These are phyloP conservation scores for Zosterops hypoxanthus DNA, from an alignment of 2,113 vertebrate genomes.

Conservation along the genomic window DNA sequence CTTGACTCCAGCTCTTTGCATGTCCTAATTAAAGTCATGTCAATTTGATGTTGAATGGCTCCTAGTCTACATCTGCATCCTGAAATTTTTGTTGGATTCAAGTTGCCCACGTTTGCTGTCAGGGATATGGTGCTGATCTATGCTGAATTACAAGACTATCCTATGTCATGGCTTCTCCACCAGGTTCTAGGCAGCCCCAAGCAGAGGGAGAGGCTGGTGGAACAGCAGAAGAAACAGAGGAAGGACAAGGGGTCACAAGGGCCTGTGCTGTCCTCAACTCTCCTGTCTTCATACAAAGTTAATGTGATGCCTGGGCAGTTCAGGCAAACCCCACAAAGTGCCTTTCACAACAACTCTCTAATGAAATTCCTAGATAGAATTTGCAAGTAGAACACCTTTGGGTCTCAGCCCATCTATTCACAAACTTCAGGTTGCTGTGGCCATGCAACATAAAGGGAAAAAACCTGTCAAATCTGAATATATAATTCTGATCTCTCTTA, in stretches of 20 bases:
- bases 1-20: neutral
- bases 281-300: neutral
- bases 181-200: neutral
- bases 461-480: neutral
- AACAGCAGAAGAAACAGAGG: neutral
- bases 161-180: neutral
- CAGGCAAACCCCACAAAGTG: neutral
- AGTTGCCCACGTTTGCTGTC: rapidly evolving
- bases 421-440: neutral
- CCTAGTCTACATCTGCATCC: neutral
- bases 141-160: neutral
- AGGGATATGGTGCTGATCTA: neutral
- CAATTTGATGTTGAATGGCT: neutral
- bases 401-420: neutral
- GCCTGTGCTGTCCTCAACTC: neutral
- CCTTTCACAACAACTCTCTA: neutral
- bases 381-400: neutral
- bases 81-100: neutral
- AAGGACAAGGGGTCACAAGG: neutral
- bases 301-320: neutral
- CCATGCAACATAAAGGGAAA: rapidly evolving
- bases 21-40: neutral
- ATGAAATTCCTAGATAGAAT: neutral
- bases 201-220: neutral
- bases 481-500: neutral